Conservation (phyloP, 1,140 invertebrate genomes). For the Leptinotarsa defecta region DNA sequence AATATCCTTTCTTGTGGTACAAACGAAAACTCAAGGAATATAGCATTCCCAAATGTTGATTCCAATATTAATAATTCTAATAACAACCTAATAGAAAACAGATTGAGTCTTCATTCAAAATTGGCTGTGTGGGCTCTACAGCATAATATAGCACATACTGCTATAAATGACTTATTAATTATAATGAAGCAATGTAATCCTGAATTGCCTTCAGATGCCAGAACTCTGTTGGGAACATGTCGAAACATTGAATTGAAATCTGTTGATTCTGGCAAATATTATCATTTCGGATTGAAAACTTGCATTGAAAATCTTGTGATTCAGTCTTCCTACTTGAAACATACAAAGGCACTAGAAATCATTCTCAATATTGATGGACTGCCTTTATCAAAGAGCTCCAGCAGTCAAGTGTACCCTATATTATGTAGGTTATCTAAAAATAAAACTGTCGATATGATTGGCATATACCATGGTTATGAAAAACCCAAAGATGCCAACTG, state of each 20-base stretch:
- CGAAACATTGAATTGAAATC: neutral
- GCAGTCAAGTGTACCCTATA: constrained; percentile 31
- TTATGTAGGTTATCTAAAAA: constrained; percentile 22
- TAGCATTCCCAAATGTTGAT: neutral
- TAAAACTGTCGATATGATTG: constrained; percentile 21
- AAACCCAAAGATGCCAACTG: constrained; percentile 23
- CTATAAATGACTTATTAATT: neutral
- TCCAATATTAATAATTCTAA: constrained; percentile 10
- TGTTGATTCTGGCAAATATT: constrained; percentile 16
- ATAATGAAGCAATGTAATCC: neutral
- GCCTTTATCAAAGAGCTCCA: constrained; percentile 21
- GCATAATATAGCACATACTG: constrained; percentile 14
- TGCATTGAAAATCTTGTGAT: constrained; percentile 13
- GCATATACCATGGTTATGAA: constrained; percentile 25
- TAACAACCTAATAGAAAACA: neutral
- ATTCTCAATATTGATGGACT: constrained; percentile 26
- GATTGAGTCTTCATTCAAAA: constrained; percentile 1
- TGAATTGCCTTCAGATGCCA: constrained; percentile 17
- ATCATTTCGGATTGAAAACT: constrained; percentile 18
- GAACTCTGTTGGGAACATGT: constrained; percentile 9
- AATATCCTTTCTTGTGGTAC: constrained; percentile 3
- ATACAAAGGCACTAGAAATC: constrained; percentile 7
- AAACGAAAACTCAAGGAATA: neutral
- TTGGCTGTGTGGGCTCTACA: constrained; percentile 15
- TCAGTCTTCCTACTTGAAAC: constrained; percentile 4